Evolutionary conservation across 2,888 invertebrate genomes (phyloP).

Genomic region (Lasioglossum villosulum): DNA sequence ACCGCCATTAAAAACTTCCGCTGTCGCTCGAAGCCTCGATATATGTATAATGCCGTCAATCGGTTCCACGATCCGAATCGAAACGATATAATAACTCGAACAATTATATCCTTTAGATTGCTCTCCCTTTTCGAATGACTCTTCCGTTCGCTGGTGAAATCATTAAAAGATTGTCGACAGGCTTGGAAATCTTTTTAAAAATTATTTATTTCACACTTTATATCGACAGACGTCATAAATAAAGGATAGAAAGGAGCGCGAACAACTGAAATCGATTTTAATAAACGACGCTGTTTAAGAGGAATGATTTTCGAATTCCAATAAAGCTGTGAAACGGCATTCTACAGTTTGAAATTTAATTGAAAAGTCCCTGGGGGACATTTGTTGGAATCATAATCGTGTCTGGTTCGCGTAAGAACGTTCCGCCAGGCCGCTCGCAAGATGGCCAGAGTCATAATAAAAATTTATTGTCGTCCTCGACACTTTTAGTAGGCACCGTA

Average conservation of each 20-base stretch:
- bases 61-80: not conserved
- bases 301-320: not conserved
- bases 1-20: not conserved
- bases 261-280: not conserved
- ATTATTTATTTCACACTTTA: not conserved
- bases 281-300: not conserved
- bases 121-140: not conserved
- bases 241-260: not conserved
- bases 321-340: not conserved
- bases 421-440: not conserved
- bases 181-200: not conserved
- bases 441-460: slow-evolving; percentile 24
- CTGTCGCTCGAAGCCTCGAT: not conserved
- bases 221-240: not conserved
- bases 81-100: not conserved
- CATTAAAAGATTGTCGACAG: not conserved
- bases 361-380: not conserved
- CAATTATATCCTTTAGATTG: not conserved
- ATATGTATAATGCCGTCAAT: not conserved
- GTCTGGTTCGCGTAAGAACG: not conserved
- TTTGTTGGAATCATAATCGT: slow-evolving; percentile 4
- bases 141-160: not conserved
- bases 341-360: not conserved
- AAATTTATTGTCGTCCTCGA: slow-evolving; percentile 37
- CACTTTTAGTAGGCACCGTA: slow-evolving; percentile 30